Evolutionary conservation across 2,888 invertebrate genomes (phyloP), one percentile per base, ranked within the genome.

Genomic region (Drosophila algonquin): DNA sequence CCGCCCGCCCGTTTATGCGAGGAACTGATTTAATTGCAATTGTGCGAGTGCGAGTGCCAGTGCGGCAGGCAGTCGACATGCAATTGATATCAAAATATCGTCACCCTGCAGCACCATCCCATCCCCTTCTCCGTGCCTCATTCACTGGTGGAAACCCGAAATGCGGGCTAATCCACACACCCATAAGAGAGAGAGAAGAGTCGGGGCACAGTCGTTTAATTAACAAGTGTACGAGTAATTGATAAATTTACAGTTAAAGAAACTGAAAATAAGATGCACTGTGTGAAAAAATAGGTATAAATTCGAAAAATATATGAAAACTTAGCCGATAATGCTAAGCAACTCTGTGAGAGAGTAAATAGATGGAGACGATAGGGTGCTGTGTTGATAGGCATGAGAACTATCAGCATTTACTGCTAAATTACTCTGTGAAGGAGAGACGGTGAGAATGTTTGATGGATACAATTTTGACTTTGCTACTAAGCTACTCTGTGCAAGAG

Each of bases 11-110:
- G 77, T 79, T 82, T 84, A 40, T 40, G 40, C 40, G 56, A 79
- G 85, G 14, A 87, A 87, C 85, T 79, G 82, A 83, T 83, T 83
- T 83, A 83, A 83, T 83, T 83, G 82, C 81, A 81, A 81, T 81
- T 81, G 87, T 83, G 73, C 53, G 63, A 59, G 40, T 14, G 63
- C 48, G 18, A 10, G 10, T 4, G 32, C 12, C 4, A 35, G 27
- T 27, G 27, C 27, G 27, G 24, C 24, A 1, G 24, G 30, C 8
- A 30, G 30, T 30, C 30, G 61, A 76, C 81, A 81, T 84, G 82
- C 82, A 82, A 82, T 81, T 87, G 85, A 84, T 82, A 84, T 82
- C 68, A 55, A 59, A 45, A 77, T 63, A 80, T 75, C 70, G 68
- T 71, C 84, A 81, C 79, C 81, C 79, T 51, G 54, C 56, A 35